Conservation (phyloP, 2,797 vertebrate genomes). For the Chelon labrosus region DNA sequence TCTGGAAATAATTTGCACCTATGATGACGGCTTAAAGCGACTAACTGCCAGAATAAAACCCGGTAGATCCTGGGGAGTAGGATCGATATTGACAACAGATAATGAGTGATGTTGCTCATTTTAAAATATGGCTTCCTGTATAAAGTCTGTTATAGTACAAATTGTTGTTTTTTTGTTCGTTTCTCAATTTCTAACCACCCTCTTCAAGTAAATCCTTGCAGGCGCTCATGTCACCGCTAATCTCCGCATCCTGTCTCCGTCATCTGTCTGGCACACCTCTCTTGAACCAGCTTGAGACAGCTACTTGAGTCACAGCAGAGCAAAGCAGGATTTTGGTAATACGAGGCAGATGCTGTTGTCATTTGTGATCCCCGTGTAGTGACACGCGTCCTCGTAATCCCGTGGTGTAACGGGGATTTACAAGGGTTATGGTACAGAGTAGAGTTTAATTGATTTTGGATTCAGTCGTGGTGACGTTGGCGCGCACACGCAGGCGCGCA, state of each 20-base stretch:
- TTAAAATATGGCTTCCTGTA: not conserved
- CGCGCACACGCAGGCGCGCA: not conserved
- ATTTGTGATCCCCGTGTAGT: constrained; percentile 30
- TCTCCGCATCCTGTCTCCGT: not conserved
- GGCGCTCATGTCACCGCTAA: not conserved
- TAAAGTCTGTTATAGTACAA: too few species aligned
- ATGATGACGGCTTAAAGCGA: not conserved
- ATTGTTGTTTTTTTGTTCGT: not conserved
- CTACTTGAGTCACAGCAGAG: constrained; percentile 33
- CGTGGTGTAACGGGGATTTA: constrained; percentile 33
- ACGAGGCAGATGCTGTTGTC: constrained; percentile 25
- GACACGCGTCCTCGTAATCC: constrained; percentile 48
- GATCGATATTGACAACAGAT: not conserved
- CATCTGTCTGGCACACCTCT: constrained; percentile 17
- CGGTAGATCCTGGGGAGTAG: not conserved
- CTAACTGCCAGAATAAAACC: not conserved
- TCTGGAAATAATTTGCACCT: not conserved
- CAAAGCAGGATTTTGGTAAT: constrained; percentile 16
- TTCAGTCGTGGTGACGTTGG: not conserved
- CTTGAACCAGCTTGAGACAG: constrained; percentile 21
- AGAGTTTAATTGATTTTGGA: constrained; percentile 7
- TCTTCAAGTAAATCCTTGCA: not conserved
- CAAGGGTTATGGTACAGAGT: constrained; percentile 7
- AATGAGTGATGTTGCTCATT: not conserved
- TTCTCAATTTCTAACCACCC: not conserved